These are phyloP conservation scores for Sycophila texana DNA, from an alignment of 2,888 invertebrate genomes.

Conservation along the genomic window DNA sequence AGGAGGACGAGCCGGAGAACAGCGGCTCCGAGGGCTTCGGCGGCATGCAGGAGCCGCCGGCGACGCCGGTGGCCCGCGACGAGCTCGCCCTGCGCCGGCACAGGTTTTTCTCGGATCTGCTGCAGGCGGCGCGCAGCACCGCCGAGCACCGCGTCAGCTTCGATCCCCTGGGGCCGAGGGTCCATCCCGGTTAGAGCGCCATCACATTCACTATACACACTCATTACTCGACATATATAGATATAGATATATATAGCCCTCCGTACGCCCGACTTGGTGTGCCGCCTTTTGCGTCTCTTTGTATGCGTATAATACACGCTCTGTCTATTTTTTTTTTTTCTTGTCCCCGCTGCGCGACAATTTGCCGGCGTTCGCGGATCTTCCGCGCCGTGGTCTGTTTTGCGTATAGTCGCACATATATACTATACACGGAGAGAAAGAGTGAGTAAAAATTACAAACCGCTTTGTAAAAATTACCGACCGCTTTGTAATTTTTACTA, in stretches of 20 bases:
- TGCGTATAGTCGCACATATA: too few species aligned
- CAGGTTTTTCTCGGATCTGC: constrained; percentile 86
- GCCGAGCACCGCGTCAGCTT: constrained; percentile 86
- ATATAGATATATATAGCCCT: too few species aligned
- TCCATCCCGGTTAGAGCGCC: constrained; percentile 79
- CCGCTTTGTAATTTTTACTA: too few species aligned
- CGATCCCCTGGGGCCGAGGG: constrained; percentile 83
- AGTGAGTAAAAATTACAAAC: too few species aligned
- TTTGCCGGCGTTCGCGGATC: too few species aligned
- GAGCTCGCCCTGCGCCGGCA: constrained; percentile 86
- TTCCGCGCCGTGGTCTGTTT: too few species aligned
- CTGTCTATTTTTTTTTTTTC: neutral
- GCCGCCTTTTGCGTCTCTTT: neutral
- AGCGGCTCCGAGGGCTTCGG: constrained; percentile 72
- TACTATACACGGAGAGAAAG: too few species aligned
- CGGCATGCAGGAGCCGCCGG: constrained; percentile 82
- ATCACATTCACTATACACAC: constrained; percentile 13
- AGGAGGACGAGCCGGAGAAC: constrained; percentile 71
- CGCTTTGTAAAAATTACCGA: too few species aligned
- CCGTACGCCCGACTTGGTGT: neutral
- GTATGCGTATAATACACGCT: neutral
- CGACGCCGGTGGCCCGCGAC: constrained; percentile 87
- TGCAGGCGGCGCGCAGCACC: constrained; percentile 84
- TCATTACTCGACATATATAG: neutral
- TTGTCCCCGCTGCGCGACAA: too few species aligned